These are phyloP conservation scores for Echiichthys vipera DNA, from an alignment of 2,797 vertebrate species.

Conservation along the genomic window DNA sequence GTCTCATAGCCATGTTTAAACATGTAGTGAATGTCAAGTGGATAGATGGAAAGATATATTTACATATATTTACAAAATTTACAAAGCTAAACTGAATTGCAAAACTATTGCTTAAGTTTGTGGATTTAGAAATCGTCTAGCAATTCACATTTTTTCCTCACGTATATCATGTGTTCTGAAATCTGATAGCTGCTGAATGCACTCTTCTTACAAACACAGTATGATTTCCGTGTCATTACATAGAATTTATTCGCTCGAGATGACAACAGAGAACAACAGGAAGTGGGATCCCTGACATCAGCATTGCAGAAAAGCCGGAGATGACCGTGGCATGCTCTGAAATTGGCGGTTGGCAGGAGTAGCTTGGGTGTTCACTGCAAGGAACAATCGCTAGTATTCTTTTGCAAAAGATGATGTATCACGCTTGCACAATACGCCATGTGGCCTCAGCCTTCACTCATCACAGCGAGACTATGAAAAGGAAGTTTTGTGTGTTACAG, in stretches of 20 bases:
- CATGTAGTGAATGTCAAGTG: too few relatives aligned
- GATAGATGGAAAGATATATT: too few relatives aligned
- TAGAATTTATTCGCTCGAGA: background rate
- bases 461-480: background rate
- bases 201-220: background rate
- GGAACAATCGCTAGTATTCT: background rate
- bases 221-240: background rate
- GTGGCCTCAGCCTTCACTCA: conserved; percentile 22
- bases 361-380: background rate
- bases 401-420: conserved; percentile 15
- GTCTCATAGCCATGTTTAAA: too few relatives aligned
- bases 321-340: background rate
- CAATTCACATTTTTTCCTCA: background rate
- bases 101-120: background rate
- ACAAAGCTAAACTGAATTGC: too few relatives aligned
- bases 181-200: background rate
- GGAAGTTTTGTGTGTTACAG: conserved; percentile 26
- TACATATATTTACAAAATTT: too few relatives aligned
- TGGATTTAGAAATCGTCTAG: background rate
- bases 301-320: conserved; percentile 18
- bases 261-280: conserved; percentile 55
- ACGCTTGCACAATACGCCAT: background rate
- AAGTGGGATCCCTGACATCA: conserved; percentile 56
- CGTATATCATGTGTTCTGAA: background rate
- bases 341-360: conserved; percentile 5